Evolutionary conservation across 2,113 vertebrate genomes (phyloP).

Genomic region (Eulemur macaco): DNA sequence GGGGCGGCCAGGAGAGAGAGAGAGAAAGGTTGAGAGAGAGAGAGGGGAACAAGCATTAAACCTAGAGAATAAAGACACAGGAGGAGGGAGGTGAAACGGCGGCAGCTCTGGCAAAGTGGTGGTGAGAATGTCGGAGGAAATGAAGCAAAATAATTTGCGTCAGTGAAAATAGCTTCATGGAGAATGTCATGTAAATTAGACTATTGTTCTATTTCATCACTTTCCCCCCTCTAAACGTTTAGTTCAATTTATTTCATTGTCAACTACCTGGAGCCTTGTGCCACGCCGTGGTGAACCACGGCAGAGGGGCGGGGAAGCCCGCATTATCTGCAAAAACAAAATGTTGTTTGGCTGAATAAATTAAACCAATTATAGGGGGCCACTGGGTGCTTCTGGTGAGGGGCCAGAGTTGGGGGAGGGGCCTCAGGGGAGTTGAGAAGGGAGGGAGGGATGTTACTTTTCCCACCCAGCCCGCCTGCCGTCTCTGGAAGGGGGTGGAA

Average conservation of each 20-base stretch:
- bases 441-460: constrained; percentile 51
- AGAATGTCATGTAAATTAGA: constrained; percentile 83
- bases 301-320: constrained; percentile 72
- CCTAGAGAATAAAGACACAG: constrained; percentile 61
- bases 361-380: constrained; percentile 84
- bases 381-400: not conserved
- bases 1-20: not conserved
- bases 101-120: constrained; percentile 68
- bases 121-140: constrained; percentile 61
- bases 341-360: constrained; percentile 81
- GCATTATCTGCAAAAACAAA: constrained; percentile 83
- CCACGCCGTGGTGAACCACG: constrained; percentile 64
- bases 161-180: constrained; percentile 80
- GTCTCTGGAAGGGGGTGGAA: not conserved
- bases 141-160: constrained; percentile 78
- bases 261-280: constrained; percentile 84
- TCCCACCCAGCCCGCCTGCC: not conserved
- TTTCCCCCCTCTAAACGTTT: constrained; percentile 82
- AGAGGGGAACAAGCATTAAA: constrained; percentile 41
- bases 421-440: constrained; percentile 21
- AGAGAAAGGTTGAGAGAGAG: not conserved
- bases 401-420: not conserved
- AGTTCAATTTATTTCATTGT: constrained; percentile 85
- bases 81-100: constrained; percentile 19
- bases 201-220: constrained; percentile 83